Evolutionary conservation across 1,140 invertebrate genomes (phyloP), one percentile per base, ranked within the genome.

Genomic region (Drosophila rufa): DNA sequence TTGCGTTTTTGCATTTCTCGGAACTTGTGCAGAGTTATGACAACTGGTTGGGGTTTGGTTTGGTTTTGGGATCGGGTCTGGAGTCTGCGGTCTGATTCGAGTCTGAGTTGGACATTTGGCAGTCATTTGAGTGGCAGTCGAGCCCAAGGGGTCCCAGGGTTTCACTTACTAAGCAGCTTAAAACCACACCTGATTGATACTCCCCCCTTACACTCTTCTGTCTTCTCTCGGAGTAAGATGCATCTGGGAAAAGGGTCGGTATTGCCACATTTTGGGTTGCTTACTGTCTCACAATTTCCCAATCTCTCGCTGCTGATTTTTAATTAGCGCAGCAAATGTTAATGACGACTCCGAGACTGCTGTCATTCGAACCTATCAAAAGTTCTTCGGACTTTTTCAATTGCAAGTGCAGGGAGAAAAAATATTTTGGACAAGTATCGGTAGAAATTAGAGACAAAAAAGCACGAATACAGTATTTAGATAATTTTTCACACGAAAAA

Each of bases 131-230:
- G 74, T 76, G 80, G 56, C 62, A 69, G 81, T 61, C 77, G 56
- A 70, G 68, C 68, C 82, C 76, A 75, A 50, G 43, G 71, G 53
- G 73, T 68, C 69, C 67, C 66, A 47, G 82, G 83, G 83, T 89
- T 89, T 86, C 83, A 86, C 84, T 86, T 86, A 86, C 83, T 86
- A 86, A 86, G 83, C 71, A 65, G 84, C 83, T 86, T 89, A 83
- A 51, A 81, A 53, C 83, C 83, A 81, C 83, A 86, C 83, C 83
- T 86, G 83, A 86, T 83, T 74, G 69, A 59, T 46, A 58, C 45
- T 60, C 67, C 46, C 62, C 51, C 51, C 57, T 56, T 69, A 61
- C 27, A 27, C 14, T 33, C 14, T 25, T 2, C 11, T 73, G 45
- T 46, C 17, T n/a, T 15, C 19, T 25, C 2, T 6, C 9, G 3